phyloP scores from a whole-genome alignment of 2,888 invertebrate genomes.

The Mellilla xanthometata region DNA sequence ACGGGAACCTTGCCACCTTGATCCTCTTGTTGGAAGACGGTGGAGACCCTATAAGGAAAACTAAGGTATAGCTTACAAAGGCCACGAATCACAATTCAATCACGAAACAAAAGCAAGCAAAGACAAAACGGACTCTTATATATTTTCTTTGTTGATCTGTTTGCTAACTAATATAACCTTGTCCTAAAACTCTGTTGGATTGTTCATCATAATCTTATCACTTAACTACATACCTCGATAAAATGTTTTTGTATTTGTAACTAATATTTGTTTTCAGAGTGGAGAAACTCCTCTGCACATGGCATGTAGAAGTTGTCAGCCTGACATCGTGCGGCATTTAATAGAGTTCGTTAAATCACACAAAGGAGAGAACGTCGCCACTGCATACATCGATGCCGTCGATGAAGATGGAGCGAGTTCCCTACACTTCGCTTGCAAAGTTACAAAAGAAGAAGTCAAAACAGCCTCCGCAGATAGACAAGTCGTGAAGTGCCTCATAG shows the following conservation, averaged over 20 bases:
- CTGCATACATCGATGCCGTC: slow-evolving; percentile 92
- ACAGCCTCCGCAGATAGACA: slow-evolving; percentile 90
- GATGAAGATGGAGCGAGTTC: slow-evolving; percentile 97
- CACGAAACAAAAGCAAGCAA: too few species aligned
- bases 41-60: slow-evolving; percentile 95
- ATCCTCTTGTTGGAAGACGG: slow-evolving; percentile 95
- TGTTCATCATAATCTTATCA: too few species aligned
- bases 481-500: slow-evolving; percentile 93
- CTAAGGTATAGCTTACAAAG: too few species aligned
- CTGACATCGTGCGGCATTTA: slow-evolving; percentile 93
- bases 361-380: slow-evolving; percentile 89
- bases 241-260: too few species aligned
- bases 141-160: too few species aligned
- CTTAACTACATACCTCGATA: too few species aligned
- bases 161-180: too few species aligned
- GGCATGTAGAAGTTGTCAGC: slow-evolving; percentile 93
- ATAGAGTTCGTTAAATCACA: slow-evolving; percentile 91
- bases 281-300: slow-evolving; percentile 98
- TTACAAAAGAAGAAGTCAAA: slow-evolving; percentile 90
- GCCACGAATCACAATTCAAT: too few species aligned
- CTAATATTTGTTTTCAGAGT: too few species aligned
- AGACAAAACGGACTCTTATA: too few species aligned
- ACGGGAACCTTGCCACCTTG: slow-evolving; percentile 94
- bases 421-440: slow-evolving; percentile 96
- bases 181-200: too few species aligned